A percentile compares a stretch with the other conserved stretches of the same genome.
Conservation (phyloP, 2,888 invertebrate genomes). For the Tachina lurida region DNA sequence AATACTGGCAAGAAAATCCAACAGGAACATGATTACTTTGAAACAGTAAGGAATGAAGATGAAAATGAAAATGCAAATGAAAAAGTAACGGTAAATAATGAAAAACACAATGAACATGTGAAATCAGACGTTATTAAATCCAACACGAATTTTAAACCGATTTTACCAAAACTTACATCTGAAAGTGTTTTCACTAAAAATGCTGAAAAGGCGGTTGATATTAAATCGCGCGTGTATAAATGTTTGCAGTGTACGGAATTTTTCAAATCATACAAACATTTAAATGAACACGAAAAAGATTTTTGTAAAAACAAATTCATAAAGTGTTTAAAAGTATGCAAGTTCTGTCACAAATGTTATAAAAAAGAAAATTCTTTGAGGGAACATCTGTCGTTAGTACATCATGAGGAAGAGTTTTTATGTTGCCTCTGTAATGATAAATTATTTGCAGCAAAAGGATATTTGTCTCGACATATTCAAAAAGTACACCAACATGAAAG, state of each 20-base stretch:
- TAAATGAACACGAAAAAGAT: conserved; percentile 68
- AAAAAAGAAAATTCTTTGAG: conserved; percentile 61
- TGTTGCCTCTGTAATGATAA: conserved; percentile 71
- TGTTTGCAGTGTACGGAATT: conserved; percentile 72
- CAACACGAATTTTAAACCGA: conserved; percentile 10
- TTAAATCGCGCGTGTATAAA: conserved; percentile 69
- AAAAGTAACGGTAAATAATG: conserved; percentile 3
- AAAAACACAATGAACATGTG: not conserved
- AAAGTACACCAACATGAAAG: conserved; percentile 63
- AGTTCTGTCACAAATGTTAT: conserved; percentile 73
- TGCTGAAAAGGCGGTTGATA: not conserved
- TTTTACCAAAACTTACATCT: conserved; percentile 41
- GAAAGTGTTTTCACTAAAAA: not conserved
- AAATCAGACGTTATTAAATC: not conserved
- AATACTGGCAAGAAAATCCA: conserved; percentile 29
- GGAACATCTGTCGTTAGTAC: conserved; percentile 64
- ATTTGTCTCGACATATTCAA: conserved; percentile 71
- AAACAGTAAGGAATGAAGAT: not conserved
- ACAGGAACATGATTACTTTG: conserved; percentile 49
- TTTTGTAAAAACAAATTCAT: conserved; percentile 49
- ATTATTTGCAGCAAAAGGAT: conserved; percentile 69
- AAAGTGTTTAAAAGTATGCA: conserved; percentile 66
- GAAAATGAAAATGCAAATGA: not conserved
- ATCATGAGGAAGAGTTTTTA: conserved; percentile 65
- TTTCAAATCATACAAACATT: conserved; percentile 72